phyloP scores from a whole-genome alignment of 2,888 invertebrate genomes.

The Adela reaumurella region DNA sequence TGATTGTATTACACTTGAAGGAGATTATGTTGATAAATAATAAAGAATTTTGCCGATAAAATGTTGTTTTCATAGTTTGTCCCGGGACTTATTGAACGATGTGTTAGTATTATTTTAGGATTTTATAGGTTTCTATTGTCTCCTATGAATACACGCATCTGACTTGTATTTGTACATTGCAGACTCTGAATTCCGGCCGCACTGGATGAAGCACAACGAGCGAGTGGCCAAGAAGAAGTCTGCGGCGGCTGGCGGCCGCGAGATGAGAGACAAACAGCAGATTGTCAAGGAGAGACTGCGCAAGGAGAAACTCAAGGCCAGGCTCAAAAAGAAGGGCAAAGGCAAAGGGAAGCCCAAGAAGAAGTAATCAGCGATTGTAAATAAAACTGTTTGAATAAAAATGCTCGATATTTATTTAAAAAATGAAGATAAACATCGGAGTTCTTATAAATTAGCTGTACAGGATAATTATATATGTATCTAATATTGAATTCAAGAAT shows the following conservation, averaged over 20 bases:
- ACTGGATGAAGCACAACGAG: slow-evolving; percentile 77
- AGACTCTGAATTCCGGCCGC: slow-evolving; percentile 60
- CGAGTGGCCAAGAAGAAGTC: slow-evolving; percentile 61
- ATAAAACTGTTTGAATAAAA: slow-evolving; percentile 26
- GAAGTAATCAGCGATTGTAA: no score
- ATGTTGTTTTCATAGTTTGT: no score
- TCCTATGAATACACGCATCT: no score
- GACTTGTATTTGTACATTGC: slow-evolving; percentile 10
- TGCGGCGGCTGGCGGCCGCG: slow-evolving; percentile 43
- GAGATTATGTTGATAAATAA: no score
- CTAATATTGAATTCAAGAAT: slow-evolving; percentile 31
- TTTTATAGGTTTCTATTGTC: no score
- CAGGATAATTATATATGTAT: slow-evolving; percentile 46
- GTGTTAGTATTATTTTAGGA: no score
- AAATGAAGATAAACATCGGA: slow-evolving; percentile 47
- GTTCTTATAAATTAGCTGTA: slow-evolving; percentile 51
- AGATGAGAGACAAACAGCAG: slow-evolving; percentile 71
- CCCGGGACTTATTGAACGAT: no score
- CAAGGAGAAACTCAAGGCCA: slow-evolving; percentile 59
- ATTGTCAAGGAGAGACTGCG: slow-evolving; percentile 70
- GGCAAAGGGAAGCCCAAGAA: slow-evolving; percentile 15
- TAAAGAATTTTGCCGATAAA: no score
- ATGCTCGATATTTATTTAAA: slow-evolving; percentile 52
- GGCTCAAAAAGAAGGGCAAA: slow-evolving; percentile 40
- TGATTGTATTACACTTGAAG: no score